phyloP scores from a whole-genome alignment of 2,888 invertebrate genomes.

The Liposcelis brunnea region DNA sequence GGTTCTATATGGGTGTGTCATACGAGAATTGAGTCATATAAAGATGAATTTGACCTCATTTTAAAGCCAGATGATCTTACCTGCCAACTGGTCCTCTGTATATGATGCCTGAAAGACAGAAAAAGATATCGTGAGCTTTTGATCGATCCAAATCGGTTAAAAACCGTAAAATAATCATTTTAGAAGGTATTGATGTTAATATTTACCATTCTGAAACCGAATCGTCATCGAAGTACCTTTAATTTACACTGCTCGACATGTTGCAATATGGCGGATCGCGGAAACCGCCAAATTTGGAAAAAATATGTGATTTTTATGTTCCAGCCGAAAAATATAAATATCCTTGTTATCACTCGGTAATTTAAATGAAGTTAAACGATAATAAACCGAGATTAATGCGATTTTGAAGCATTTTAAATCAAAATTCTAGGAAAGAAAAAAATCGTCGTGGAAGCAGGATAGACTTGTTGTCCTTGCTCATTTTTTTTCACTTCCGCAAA shows the following conservation, averaged over 20 bases:
- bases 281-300: neutral
- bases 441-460: no score
- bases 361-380: no score
- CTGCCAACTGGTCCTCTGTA: constrained; percentile 80
- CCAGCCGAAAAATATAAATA: no score
- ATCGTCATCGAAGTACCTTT: no score
- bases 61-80: constrained; percentile 40
- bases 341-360: no score
- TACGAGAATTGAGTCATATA: constrained; percentile 17
- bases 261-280: neutral
- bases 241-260: neutral
- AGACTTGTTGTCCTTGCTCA: no score
- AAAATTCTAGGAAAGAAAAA: no score
- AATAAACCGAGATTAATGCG: no score
- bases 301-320: no score
- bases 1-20: constrained; percentile 21
- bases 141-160: constrained; percentile 3
- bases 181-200: neutral
- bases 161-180: neutral
- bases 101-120: constrained; percentile 56
- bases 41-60: constrained; percentile 27
- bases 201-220: neutral
- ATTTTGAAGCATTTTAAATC: no score
- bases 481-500: no score
- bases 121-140: constrained; percentile 5